Evolutionary conservation across 2,797 vertebrate genomes (phyloP).

Genomic region (Acanthopagrus latus): DNA sequence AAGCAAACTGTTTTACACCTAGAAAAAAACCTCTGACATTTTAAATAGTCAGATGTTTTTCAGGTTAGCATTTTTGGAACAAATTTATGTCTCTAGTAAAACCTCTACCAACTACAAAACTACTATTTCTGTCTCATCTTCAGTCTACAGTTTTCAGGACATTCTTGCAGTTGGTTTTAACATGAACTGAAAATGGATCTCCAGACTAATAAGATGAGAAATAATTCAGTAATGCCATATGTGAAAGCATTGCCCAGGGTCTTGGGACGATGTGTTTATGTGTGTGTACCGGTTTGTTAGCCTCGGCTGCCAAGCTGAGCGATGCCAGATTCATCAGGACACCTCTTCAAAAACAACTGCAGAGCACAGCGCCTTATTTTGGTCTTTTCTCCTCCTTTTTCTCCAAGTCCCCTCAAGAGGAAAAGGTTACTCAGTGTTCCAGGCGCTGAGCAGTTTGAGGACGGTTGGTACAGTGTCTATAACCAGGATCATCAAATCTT

Average conservation of each 20-base stretch:
- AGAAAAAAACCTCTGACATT: not conserved
- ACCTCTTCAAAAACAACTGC: slow-evolving; percentile 22
- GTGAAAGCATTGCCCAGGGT: slow-evolving; percentile 45
- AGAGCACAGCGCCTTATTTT: not conserved
- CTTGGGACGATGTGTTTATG: not conserved
- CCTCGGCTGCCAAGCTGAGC: slow-evolving; percentile 15
- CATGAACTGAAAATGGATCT: slow-evolving; percentile 34
- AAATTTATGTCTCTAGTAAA: slow-evolving; percentile 1
- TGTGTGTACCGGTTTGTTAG: slow-evolving; percentile 12
- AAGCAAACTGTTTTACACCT: not conserved
- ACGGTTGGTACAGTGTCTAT: slow-evolving; percentile 31
- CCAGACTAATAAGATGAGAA: slow-evolving; percentile 51
- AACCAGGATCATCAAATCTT: slow-evolving; percentile 47
- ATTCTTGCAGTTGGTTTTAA: not conserved
- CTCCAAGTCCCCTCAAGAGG: not conserved
- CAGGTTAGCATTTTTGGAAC: slow-evolving; percentile 7
- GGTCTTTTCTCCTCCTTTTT: not conserved
- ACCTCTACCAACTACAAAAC: not conserved
- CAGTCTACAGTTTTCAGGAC: not conserved
- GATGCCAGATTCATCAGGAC: slow-evolving; percentile 43
- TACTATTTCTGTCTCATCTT: not conserved
- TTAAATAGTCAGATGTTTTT: not conserved
- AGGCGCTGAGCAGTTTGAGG: slow-evolving; percentile 3
- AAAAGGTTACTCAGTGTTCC: slow-evolving; percentile 4
- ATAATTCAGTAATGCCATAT: slow-evolving; percentile 72